A percentile compares a stretch with the other conserved stretches of the same genome.
Evolutionary conservation across 2,797 vertebrate genomes (phyloP).

Genomic region (Scomberomorus guttatus): DNA sequence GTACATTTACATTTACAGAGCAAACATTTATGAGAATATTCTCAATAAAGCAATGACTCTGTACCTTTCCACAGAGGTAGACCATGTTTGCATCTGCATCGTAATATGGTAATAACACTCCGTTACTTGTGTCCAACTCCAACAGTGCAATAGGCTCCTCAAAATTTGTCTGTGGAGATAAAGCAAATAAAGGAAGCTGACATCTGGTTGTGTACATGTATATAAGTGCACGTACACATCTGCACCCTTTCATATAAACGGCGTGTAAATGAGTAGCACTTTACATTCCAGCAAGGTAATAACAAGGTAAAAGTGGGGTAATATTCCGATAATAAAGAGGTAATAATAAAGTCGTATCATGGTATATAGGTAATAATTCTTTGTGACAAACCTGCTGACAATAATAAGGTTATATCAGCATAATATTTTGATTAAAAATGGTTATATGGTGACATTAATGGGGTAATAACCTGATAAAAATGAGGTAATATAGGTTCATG

Average conservation of each 20-base stretch:
- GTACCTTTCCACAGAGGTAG: conserved; percentile 97
- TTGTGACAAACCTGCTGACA: no score
- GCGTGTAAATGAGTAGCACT: neutral
- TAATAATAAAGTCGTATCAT: no score
- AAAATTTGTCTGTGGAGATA: conserved; percentile 90
- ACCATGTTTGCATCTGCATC: conserved; percentile 95
- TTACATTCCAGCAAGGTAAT: no score
- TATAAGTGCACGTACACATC: neutral
- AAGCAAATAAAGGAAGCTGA: neutral
- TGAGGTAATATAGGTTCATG: neutral
- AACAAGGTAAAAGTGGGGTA: no score
- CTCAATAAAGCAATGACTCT: neutral
- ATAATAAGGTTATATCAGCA: no score
- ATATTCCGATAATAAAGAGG: no score
- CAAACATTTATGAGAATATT: neutral
- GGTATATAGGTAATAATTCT: no score
- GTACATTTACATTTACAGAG: neutral
- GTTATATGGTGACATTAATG: neutral
- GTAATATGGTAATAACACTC: conserved; percentile 96
- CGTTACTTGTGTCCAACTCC: conserved; percentile 98
- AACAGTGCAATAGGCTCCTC: conserved; percentile 96
- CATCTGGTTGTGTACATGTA: neutral
- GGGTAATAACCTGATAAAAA: neutral
- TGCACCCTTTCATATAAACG: neutral
- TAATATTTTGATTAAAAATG: no score